These are phyloP conservation scores for Neosilurus mollespiculum DNA, from an alignment of 2,797 vertebrate genomes.

Conservation along the genomic window DNA sequence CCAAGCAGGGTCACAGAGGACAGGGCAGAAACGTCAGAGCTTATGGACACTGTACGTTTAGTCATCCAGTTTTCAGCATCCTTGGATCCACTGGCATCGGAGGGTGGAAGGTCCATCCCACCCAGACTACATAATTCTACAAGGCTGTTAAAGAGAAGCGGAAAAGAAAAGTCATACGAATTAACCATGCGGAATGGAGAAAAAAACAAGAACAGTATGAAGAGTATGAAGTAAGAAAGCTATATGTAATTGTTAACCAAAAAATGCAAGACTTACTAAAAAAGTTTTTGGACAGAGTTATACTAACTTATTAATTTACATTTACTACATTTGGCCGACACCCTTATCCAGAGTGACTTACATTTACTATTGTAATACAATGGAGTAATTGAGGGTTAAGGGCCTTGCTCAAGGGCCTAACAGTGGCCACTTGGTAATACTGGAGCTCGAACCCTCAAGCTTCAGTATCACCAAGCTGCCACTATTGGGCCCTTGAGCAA, in stretches of 20 bases:
- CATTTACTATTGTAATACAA: too few relatives aligned
- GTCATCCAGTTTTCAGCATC: constrained; percentile 64
- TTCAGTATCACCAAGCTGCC: too few relatives aligned
- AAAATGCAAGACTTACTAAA: too few relatives aligned
- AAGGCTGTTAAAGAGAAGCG: constrained; percentile 60
- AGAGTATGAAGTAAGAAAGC: neutral
- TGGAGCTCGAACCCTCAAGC: too few relatives aligned
- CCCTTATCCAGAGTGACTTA: too few relatives aligned
- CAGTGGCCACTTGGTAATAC: too few relatives aligned
- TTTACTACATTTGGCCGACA: too few relatives aligned
- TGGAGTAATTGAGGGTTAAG: too few relatives aligned
- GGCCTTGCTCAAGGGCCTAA: too few relatives aligned
- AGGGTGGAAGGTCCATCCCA: constrained; percentile 62
- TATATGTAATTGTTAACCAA: neutral
- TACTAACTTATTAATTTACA: too few relatives aligned
- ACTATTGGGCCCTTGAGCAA: too few relatives aligned
- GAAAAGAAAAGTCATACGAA: neutral
- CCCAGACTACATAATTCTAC: constrained; percentile 75
- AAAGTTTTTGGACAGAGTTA: neutral
- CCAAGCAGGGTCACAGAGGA: constrained; percentile 76
- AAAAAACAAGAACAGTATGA: too few relatives aligned
- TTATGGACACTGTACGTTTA: constrained; percentile 69
- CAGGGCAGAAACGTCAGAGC: constrained; percentile 75
- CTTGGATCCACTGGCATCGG: constrained; percentile 55
- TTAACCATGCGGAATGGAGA: neutral